Evolutionary conservation across 1,140 invertebrate genomes (phyloP).

Genomic region (Diachasma alloeum): DNA sequence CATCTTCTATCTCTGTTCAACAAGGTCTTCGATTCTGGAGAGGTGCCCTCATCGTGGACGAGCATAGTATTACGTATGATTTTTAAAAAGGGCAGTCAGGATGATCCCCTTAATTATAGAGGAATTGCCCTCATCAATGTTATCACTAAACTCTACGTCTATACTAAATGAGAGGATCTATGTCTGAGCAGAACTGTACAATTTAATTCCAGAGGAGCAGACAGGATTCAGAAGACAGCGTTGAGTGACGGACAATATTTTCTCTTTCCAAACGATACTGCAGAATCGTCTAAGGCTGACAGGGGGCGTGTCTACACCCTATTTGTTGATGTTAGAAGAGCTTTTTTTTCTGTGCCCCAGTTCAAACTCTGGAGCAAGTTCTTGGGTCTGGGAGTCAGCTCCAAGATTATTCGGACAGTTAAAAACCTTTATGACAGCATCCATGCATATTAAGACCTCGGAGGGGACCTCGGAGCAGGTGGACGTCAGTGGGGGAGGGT

Average conservation of each 20-base stretch:
- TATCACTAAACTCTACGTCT: constrained; percentile 35
- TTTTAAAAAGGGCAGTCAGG: constrained; percentile 33
- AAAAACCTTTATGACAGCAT: neutral
- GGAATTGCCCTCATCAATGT: constrained; percentile 39
- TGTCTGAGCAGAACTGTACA: constrained; percentile 27
- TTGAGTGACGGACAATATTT: neutral
- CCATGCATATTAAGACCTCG: neutral
- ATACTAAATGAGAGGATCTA: constrained; percentile 35
- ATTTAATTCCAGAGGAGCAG: constrained; percentile 38
- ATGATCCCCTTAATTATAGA: constrained; percentile 39
- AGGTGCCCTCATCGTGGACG: constrained; percentile 12
- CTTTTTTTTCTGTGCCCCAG: neutral
- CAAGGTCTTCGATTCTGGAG: constrained; percentile 3
- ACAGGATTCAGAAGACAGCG: constrained; percentile 39
- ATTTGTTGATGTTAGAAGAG: neutral
- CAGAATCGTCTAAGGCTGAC: neutral
- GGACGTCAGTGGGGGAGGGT: neutral
- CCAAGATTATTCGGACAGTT: neutral
- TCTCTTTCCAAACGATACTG: neutral
- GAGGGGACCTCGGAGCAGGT: neutral
- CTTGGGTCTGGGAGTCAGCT: neutral
- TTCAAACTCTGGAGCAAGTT: neutral
- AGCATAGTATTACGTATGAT: constrained; percentile 21
- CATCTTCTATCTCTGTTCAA: constrained; percentile 18
- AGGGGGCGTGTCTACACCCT: neutral